Evolutionary conservation across 2,113 vertebrate genomes (phyloP), one percentile per base, ranked within the genome.

Genomic region (Austrofundulus limnaeus): DNA sequence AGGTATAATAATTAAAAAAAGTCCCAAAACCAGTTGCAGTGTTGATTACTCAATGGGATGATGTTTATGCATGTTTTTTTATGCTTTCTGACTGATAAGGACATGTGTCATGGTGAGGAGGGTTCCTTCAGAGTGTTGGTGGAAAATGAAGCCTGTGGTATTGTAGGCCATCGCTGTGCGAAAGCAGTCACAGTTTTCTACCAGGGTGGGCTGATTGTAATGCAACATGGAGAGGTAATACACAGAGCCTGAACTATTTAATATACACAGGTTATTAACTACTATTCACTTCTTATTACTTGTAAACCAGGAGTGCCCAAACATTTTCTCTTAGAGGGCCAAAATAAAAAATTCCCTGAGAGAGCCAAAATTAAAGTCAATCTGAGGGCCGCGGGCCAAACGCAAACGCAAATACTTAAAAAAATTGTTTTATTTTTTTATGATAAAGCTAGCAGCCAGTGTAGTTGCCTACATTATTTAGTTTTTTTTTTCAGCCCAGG

Each of bases 71-170:
- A 1, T 19, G n/a, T 52, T 59, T 73, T 48, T 61, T 14, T 24
- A 1, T 19, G 11, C 11, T 28, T 50, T 59, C 3, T 56, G 31
- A 39, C 37, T 66, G 50, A 46, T 42, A 45, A 98, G 97, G 96
- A 98, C 84, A 92, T 92, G 81, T 99, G 96, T 70, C 91, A 85
- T 0, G 81, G 85, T 34, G 77, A 87, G 28, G 85, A 92, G 1
- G 96, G 96, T 53, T 94, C 93, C 1, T 98, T 99, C 78, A 92
- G 92, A 71, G 92, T 98, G 65, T 75, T 99, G 2, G 91, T 98
- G 73, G 93, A 93, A 68, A 98, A 95, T 19, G 94, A 94, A 34
- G 96, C 94, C 3, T 98, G 97, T 77, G 88, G 93, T 49, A 88
- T 93, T 62, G 90, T 93, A 1, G 94, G 94, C 16, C 91, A 92